These are phyloP conservation scores for Mnemiopsis leidyi DNA, from an alignment of 37 sponge, comb jelly and placozoan genomes.

Conservation along the genomic window DNA sequence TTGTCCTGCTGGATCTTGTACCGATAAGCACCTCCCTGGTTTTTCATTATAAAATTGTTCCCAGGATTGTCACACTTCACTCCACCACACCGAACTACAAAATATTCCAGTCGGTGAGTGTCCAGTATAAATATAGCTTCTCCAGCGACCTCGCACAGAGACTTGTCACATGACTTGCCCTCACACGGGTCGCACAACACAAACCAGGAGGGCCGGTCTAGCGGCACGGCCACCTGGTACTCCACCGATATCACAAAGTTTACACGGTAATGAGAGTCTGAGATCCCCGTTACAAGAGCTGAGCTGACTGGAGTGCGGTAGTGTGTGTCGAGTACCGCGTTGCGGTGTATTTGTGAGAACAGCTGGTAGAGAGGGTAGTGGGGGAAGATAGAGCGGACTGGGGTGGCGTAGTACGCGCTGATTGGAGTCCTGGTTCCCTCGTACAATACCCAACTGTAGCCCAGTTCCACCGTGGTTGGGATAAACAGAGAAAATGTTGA, in stretches of 20 bases:
- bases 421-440: neutral
- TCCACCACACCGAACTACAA: neutral
- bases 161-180: neutral
- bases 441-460: neutral
- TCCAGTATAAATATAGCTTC: neutral
- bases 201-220: neutral
- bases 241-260: neutral
- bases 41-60: neutral
- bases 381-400: neutral
- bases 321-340: neutral
- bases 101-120: neutral
- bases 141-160: neutral
- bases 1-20: neutral
- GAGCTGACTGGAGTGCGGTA: neutral
- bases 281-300: conserved; percentile 5
- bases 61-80: neutral
- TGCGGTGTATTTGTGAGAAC: neutral
- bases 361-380: conserved; percentile 27
- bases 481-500: neutral
- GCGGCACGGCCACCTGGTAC: conserved; percentile 33
- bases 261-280: conserved; percentile 24
- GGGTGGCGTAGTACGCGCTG: neutral
- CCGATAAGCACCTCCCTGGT: neutral
- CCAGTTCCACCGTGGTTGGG: neutral
- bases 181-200: neutral